Evolutionary conservation across 2,113 vertebrate species (phyloP), one percentile per base, ranked within the genome.

Genomic region (Cacatua alba): DNA sequence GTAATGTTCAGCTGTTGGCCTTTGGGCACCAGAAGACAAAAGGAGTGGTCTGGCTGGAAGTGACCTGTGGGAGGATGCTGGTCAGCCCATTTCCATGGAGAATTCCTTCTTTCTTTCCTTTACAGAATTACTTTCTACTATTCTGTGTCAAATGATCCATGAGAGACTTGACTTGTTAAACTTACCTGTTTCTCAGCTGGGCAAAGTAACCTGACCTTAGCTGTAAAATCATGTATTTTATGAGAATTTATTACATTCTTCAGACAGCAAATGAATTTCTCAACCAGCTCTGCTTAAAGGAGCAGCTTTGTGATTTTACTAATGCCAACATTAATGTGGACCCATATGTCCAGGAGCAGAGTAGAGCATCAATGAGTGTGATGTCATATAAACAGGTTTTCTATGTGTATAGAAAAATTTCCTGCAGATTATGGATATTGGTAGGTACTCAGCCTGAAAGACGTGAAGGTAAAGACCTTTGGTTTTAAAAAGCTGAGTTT

Each of bases 1-100:
- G 65, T 96, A 94, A 91, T 57, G 69, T 86, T 87, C 88, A 95
- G 95, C 93, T 96, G 72, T 84, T 92, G 70, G 65, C 52, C 63
- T 94, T 74, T 51, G 69, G 44, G 33, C 43, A 28, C 2, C 75
- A 74, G 75, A 92, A 90, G 81, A 60, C 65, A 48, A 68, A 92
- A 33, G 65, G 37, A 79, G 55, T 0, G 6, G 12, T 55, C 48
- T 86, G 62, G 70, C 69, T 92, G 48, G 44, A 89, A 53, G 9
- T 55, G 72, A 68, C 48, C 77, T 84, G 33, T n/a, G 74, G 70
- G 62, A 74, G 57, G 33, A n/a, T 79, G 16, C 65, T 92, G 71
- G 16, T 71, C 72, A 91, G 29, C 52, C 48, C 8, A 5, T 35
- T 88, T 23, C 28, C 8, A 20, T 28, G 14, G 29, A 67, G 31